Evolutionary conservation across 2,113 vertebrate genomes (phyloP).

Genomic region (Numenius arquata): DNA sequence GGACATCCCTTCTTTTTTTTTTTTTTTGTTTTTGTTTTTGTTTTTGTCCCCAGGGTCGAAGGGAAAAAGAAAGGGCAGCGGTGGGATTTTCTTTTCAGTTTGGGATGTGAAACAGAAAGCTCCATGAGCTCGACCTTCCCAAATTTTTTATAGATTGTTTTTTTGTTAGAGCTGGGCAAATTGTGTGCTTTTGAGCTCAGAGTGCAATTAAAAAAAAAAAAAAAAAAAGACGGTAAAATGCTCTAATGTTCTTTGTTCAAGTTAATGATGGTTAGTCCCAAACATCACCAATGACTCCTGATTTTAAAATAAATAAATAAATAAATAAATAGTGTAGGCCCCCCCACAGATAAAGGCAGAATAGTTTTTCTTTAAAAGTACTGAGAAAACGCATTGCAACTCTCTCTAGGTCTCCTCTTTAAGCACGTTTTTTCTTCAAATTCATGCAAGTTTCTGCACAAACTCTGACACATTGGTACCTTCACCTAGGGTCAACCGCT

Average conservation of each 20-base stretch:
- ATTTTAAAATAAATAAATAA: not conserved
- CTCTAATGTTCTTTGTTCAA: not conserved
- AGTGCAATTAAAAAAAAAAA: not conserved
- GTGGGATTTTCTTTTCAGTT: not conserved
- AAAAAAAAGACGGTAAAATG: accelerated
- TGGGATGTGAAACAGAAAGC: not conserved
- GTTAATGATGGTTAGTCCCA: not conserved
- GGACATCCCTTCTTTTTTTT: too few relatives aligned
- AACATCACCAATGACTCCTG: not conserved
- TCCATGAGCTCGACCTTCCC: not conserved
- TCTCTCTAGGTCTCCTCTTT: not conserved
- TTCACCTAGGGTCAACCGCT: not conserved
- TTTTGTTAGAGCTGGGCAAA: not conserved
- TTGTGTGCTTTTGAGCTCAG: not conserved
- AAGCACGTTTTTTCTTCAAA: accelerated
- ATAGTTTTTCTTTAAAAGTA: not conserved
- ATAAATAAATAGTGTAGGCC: not conserved
- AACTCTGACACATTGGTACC: not conserved
- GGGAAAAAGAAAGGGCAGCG: too few relatives aligned
- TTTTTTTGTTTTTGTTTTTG: too few relatives aligned
- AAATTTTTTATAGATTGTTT: too few relatives aligned
- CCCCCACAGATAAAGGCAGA: not conserved
- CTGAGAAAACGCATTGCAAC: accelerated
- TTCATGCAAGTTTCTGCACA: not conserved
- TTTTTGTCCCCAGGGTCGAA: too few relatives aligned